Base-by-base conservation (phyloP, 2,797 vertebrate species). In the Trachurus trachurus region DNA sequence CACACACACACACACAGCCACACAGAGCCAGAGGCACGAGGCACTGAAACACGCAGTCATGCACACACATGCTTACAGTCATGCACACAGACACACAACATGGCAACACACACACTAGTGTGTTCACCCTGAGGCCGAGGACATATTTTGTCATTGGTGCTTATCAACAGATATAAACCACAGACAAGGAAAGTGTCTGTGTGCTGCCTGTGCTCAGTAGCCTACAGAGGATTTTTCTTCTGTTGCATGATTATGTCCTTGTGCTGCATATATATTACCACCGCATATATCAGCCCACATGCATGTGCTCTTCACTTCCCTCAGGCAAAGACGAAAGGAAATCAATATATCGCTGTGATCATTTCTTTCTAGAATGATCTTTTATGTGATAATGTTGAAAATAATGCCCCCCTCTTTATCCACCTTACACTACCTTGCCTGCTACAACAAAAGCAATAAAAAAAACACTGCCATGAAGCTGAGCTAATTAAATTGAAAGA, bases 101-200 rank as follows among this genome's bases (percentile, higher is more conserved):
- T 1, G 17, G 47, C 78, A 54, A 72, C 80, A 65, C 66, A 74
- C 81, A 73, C 64, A 73, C 64, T 44, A 67, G 67, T 47, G 31
- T 34, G 61, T 78, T 76, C 78, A 80, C 80, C 87, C 88, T 64
- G 67, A 79, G 86, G 88, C 81, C 49, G 88, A 90, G 90, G 90
- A 89, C 90, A 83, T 87, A 80, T 92, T 92, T 93, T 90, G 91
- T 91, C 90, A 91, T 91, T 88, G 89, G 78, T 83, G 88, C 88
- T 91, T 82, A 91, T 92, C 80, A 87, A 81, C 72, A 54, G 70
- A 88, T 82, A 84, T 75, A 85, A 88, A 87, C 72, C 73, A 66
- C 75, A 78, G 81, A 91, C 87, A 82, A 75, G 68, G 66, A 67
- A 84, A 71, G 70, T 89, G 80, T 76, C 16, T 71, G 47, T 61